Conservation (phyloP, 2,113 vertebrate species). For the Syngnathus typhle region DNA sequence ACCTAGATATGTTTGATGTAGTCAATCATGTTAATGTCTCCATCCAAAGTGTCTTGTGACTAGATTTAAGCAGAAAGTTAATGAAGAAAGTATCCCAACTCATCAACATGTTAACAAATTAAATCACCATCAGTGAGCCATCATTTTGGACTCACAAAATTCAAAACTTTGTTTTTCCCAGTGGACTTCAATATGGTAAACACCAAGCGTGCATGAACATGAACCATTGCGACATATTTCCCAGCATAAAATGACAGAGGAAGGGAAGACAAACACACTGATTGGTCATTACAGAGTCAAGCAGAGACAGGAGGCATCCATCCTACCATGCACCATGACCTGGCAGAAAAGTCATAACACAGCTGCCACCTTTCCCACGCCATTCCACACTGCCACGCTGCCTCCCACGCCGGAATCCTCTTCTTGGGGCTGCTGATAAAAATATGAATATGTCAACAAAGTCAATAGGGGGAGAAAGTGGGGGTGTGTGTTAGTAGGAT, state of each 20-base stretch:
- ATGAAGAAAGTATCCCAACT: not conserved
- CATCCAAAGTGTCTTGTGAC: constrained; percentile 45
- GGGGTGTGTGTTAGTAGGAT: constrained; percentile 43
- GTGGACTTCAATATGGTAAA: constrained; percentile 3
- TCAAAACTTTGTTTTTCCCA: not conserved
- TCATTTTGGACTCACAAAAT: not conserved
- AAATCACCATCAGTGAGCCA: not conserved
- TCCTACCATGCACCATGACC: constrained; percentile 76
- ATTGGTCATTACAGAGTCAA: constrained; percentile 29
- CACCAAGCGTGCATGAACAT: constrained; percentile 21
- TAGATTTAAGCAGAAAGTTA: constrained; percentile 26
- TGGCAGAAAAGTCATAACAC: constrained; percentile 74
- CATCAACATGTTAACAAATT: not conserved
- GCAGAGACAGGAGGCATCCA: constrained; percentile 42
- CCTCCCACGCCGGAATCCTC: constrained; percentile 59
- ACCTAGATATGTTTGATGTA: constrained; percentile 51
- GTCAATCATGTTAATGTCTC: constrained; percentile 43
- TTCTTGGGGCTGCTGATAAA: constrained; percentile 54
- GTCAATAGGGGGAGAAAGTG: constrained; percentile 14
- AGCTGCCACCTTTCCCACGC: constrained; percentile 74
- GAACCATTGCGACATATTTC: constrained; percentile 10
- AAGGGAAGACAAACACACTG: constrained; percentile 9
- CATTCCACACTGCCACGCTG: constrained; percentile 59
- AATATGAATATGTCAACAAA: constrained; percentile 46
- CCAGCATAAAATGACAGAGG: constrained; percentile 17